Evolutionary conservation across 2,888 invertebrate genomes (phyloP).

Genomic region (Rugalucina vietnamica): DNA sequence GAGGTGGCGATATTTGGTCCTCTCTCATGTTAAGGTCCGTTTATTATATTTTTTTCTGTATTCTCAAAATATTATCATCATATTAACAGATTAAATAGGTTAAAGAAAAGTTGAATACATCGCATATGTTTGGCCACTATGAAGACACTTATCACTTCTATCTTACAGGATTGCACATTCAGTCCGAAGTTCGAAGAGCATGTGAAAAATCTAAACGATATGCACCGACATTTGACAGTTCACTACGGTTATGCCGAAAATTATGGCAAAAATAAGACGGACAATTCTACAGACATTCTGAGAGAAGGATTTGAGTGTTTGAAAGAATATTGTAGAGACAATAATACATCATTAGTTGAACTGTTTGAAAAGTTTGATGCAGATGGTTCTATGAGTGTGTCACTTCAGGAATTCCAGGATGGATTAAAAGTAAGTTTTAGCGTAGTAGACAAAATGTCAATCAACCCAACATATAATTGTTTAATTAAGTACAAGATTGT

Average conservation of each 20-base stretch:
- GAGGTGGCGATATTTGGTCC: too few relatives aligned
- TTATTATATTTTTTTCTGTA: too few relatives aligned
- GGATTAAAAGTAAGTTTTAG: slow-evolving; percentile 63
- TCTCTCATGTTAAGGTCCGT: too few relatives aligned
- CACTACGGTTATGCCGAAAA: slow-evolving; percentile 78
- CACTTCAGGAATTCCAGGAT: slow-evolving; percentile 55
- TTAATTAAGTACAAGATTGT: too few relatives aligned
- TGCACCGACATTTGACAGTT: slow-evolving; percentile 71
- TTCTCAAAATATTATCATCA: too few relatives aligned
- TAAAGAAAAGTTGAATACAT: too few relatives aligned
- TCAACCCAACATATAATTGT: too few relatives aligned
- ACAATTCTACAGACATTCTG: slow-evolving; percentile 75
- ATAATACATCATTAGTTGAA: slow-evolving; percentile 78
- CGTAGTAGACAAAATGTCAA: too few relatives aligned
- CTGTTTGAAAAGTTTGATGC: slow-evolving; percentile 80
- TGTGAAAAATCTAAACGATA: slow-evolving; percentile 64
- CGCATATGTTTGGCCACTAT: neutral
- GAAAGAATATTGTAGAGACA: slow-evolving; percentile 74
- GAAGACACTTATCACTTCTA: neutral
- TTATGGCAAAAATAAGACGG: slow-evolving; percentile 79
- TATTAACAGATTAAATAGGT: too few relatives aligned
- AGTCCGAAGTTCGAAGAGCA: slow-evolving; percentile 63
- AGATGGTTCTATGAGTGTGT: slow-evolving; percentile 75
- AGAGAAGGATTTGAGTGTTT: slow-evolving; percentile 80
- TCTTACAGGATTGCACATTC: slow-evolving; percentile 72